phyloP scores from a whole-genome alignment of 2,888 invertebrate species.

The Sepiola atlantica region DNA sequence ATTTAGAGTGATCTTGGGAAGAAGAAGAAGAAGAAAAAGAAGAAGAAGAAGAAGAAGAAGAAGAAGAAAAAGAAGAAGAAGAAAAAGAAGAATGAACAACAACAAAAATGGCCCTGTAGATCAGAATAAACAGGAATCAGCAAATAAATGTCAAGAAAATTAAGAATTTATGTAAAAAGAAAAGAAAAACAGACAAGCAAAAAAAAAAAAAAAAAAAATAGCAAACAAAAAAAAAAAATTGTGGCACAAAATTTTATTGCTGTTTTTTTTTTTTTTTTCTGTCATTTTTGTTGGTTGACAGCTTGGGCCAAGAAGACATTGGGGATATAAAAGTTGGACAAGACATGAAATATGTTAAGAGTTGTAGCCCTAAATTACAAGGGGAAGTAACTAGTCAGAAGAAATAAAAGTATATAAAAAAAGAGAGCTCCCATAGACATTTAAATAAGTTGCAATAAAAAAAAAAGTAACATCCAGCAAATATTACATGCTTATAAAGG shows the following conservation, averaged over 20 bases:
- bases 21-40: too few relatives aligned
- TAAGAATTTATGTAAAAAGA: background rate
- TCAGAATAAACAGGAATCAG: constrained; percentile 18
- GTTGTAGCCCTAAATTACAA: constrained; percentile 22
- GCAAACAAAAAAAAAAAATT: background rate
- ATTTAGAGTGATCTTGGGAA: background rate
- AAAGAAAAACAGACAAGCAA: background rate
- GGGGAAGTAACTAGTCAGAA: background rate
- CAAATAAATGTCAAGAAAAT: constrained; percentile 32
- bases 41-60: too few relatives aligned
- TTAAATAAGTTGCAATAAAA: background rate
- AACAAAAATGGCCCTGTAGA: background rate
- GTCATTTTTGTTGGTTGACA: constrained; percentile 32
- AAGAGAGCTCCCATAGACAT: background rate
- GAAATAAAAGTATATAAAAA: background rate
- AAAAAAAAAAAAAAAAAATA: background rate
- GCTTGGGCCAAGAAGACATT: constrained; percentile 21
- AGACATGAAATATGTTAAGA: constrained; percentile 21
- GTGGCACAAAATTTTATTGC: constrained; percentile 32
- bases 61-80: background rate
- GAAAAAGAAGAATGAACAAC: too few relatives aligned
- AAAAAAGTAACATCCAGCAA: background rate
- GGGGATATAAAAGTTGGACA: constrained; percentile 32
- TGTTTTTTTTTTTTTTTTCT: background rate
- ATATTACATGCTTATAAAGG: background rate